Conservation (phyloP, 2,113 vertebrate species). For the Epinephelus fuscoguttatus region DNA sequence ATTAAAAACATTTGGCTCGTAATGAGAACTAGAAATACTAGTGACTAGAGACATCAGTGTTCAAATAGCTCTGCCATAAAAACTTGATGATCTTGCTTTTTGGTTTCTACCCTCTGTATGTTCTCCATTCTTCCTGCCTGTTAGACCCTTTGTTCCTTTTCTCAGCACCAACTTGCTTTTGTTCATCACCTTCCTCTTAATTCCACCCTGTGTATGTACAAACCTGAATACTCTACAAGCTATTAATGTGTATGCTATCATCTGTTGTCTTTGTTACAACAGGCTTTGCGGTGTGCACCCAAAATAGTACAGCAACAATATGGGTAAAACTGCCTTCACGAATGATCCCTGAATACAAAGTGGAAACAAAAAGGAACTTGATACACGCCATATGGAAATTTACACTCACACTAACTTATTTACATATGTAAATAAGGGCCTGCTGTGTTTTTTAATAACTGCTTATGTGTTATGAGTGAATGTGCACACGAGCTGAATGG, state of each 20-base stretch:
- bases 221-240: not conserved
- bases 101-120: not conserved
- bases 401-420: not conserved
- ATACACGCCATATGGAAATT: not conserved
- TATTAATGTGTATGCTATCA: not conserved
- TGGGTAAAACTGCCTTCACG: not conserved
- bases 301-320: not conserved
- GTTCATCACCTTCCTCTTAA: not conserved
- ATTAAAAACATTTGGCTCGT: not conserved
- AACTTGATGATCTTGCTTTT: not conserved
- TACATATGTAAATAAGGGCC: not conserved
- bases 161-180: not conserved
- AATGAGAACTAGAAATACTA: conserved; percentile 1
- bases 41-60: not conserved
- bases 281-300: not conserved
- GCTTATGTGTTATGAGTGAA: not conserved
- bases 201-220: not conserved
- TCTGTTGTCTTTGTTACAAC: not conserved
- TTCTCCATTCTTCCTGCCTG: too few species aligned
- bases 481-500: conserved; percentile 5
- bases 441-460: not conserved
- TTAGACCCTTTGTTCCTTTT: not conserved
- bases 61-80: not conserved
- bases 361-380: not conserved
- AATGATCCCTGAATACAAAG: not conserved